Percentiles rank a stretch among this genome's conserved stretches.
These are phyloP conservation scores for Apis laboriosa DNA, from an alignment of 1,140 invertebrate species.

Conservation along the genomic window DNA sequence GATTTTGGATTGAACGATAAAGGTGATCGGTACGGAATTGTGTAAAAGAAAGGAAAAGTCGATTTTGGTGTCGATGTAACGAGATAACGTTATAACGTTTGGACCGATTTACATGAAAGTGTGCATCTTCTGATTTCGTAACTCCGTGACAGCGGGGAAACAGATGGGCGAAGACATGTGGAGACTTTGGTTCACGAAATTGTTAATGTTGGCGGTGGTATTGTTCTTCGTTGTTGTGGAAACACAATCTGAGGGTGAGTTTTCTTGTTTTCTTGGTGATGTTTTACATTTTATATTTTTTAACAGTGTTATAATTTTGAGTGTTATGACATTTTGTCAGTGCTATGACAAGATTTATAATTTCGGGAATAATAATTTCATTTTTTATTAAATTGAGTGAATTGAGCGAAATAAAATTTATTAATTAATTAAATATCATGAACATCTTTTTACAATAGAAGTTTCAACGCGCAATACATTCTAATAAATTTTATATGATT, in stretches of 20 bases:
- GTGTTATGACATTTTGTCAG: too few relatives aligned
- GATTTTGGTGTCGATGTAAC: slow-evolving; percentile 52
- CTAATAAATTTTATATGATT: too few relatives aligned
- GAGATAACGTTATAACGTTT: slow-evolving; percentile 10
- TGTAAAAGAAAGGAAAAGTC: slow-evolving; percentile 1
- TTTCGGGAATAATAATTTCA: too few relatives aligned
- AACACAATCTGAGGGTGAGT: slow-evolving; percentile 67
- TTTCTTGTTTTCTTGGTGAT: not conserved
- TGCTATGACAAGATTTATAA: too few relatives aligned
- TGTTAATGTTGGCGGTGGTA: slow-evolving; percentile 58
- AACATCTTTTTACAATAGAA: too few relatives aligned
- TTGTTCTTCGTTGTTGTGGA: slow-evolving; percentile 46
- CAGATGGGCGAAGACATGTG: slow-evolving; percentile 73
- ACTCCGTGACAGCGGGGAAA: slow-evolving; percentile 30
- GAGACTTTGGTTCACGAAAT: slow-evolving; percentile 75
- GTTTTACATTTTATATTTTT: not conserved
- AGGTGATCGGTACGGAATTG: not conserved
- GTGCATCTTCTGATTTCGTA: slow-evolving; percentile 38
- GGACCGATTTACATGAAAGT: slow-evolving; percentile 55
- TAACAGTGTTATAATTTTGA: too few relatives aligned
- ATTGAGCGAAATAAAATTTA: too few relatives aligned
- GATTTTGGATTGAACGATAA: too few relatives aligned
- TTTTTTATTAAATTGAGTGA: too few relatives aligned
- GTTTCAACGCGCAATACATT: too few relatives aligned
- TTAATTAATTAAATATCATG: too few relatives aligned